Percentiles rank a stretch among this genome's conserved stretches.
phyloP scores from a whole-genome alignment of 2,888 invertebrate species.

The Drosophila ezoana region DNA sequence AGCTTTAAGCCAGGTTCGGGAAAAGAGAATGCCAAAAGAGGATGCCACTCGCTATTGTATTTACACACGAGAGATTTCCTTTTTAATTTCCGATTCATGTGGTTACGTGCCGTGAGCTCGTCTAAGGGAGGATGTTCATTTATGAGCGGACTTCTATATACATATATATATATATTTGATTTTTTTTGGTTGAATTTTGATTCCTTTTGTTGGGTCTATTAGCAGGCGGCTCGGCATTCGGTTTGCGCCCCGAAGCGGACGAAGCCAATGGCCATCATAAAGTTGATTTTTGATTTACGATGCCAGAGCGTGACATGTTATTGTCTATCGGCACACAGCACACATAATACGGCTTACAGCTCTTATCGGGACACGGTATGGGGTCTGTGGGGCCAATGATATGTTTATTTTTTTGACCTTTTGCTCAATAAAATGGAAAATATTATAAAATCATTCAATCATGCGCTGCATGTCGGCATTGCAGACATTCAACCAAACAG shows the following conservation, averaged over 20 bases:
- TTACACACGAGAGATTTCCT: slow-evolving; percentile 54
- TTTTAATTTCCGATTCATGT: slow-evolving; percentile 70
- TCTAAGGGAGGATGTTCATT: slow-evolving; percentile 27
- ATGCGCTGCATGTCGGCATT: slow-evolving; percentile 55
- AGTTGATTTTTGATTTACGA: slow-evolving; percentile 69
- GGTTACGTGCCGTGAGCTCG: slow-evolving; percentile 12
- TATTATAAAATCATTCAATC: slow-evolving; percentile 73
- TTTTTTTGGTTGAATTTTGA: slow-evolving; percentile 16
- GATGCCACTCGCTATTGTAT: slow-evolving; percentile 28
- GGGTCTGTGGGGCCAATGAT: slow-evolving; percentile 18
- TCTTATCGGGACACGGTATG: not conserved
- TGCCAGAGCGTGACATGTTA: slow-evolving; percentile 63
- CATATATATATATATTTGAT: slow-evolving; percentile 8
- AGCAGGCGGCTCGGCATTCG: slow-evolving; percentile 25
- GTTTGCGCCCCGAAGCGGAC: slow-evolving; percentile 20
- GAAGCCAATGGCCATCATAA: slow-evolving; percentile 49
- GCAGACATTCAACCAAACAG: slow-evolving; percentile 19
- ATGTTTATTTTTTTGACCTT: slow-evolving; percentile 58
- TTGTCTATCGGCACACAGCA: slow-evolving; percentile 43
- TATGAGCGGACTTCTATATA: slow-evolving; percentile 34
- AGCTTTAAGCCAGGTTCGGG: slow-evolving; percentile 30
- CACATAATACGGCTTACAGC: too few relatives aligned
- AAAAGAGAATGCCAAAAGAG: not conserved
- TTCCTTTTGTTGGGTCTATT: slow-evolving; percentile 40
- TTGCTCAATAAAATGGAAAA: slow-evolving; percentile 68